These are phyloP conservation scores for Mycteria americana DNA, from an alignment of 2,797 vertebrate genomes.

Conservation along the genomic window DNA sequence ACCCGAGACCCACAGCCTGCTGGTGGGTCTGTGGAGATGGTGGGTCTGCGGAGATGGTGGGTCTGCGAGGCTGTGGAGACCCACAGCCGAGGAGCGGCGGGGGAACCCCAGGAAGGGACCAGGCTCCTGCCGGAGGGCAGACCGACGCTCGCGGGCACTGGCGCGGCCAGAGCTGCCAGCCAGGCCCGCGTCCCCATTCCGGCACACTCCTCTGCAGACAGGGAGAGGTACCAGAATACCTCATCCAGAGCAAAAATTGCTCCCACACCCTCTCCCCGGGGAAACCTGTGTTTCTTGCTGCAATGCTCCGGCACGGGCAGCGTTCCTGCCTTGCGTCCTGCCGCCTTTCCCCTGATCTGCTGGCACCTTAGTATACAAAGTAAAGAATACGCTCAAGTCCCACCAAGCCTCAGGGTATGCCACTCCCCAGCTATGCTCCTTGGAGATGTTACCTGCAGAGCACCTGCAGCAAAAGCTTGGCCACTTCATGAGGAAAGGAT, in stretches of 20 bases:
- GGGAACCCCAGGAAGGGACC: not conserved
- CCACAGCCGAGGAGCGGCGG: accelerated
- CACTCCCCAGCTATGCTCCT: not conserved
- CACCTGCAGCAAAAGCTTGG: not conserved
- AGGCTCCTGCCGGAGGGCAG: too few relatives aligned
- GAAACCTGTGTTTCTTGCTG: not conserved
- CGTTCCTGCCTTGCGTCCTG: accelerated
- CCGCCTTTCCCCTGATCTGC: not conserved
- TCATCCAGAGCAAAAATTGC: accelerated
- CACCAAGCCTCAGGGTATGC: accelerated
- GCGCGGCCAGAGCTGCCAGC: not conserved
- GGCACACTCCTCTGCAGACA: not conserved
- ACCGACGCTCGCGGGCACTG: accelerated
- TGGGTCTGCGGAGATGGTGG: too few relatives aligned
- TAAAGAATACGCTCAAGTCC: accelerated
- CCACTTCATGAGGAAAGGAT: not conserved
- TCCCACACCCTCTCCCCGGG: not conserved
- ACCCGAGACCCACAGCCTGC: accelerated
- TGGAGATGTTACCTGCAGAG: not conserved
- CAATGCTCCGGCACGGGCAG: accelerated
- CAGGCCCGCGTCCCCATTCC: accelerated
- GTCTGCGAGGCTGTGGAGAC: too few relatives aligned
- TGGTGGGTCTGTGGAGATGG: too few relatives aligned
- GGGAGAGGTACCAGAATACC: not conserved
- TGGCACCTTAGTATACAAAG: accelerated